Evolutionary conservation across 2,113 vertebrate genomes (phyloP).

Genomic region (Nicator chloris): DNA sequence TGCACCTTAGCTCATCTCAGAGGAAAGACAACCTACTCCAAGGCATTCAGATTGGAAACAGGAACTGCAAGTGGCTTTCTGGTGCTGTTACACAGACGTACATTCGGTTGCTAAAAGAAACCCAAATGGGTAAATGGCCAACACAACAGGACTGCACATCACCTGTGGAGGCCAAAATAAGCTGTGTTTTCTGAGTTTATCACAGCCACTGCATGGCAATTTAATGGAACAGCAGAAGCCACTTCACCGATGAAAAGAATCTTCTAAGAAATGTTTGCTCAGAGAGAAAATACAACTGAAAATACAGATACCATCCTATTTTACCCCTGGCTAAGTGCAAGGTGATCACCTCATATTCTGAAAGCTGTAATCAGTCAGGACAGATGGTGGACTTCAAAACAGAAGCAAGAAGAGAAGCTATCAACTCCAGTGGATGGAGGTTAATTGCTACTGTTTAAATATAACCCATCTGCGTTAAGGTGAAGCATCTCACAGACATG

Average conservation of each 20-base stretch:
- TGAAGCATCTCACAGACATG: conserved; percentile 10
- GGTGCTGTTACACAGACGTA: neutral
- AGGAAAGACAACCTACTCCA: conserved; percentile 5
- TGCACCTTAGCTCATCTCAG: conserved; percentile 36
- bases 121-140: neutral
- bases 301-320: neutral
- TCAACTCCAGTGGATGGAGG: conserved; percentile 1
- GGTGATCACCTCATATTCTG: neutral
- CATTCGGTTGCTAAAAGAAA: neutral
- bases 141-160: neutral
- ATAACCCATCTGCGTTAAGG: conserved; percentile 40
- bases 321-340: neutral
- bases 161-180: neutral
- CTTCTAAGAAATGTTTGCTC: neutral
- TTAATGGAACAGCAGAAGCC: neutral
- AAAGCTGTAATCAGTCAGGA: conserved; percentile 28
- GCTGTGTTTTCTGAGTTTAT: neutral
- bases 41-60: conserved; percentile 1
- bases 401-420: conserved; percentile 13
- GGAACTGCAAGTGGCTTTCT: neutral
- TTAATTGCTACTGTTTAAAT: conserved; percentile 41
- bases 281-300: neutral
- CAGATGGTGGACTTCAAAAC: conserved; percentile 54
- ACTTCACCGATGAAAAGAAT: neutral
- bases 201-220: neutral